These are phyloP conservation scores for Python bivittatus DNA, from an alignment of 2,113 vertebrate genomes.

Conservation along the genomic window DNA sequence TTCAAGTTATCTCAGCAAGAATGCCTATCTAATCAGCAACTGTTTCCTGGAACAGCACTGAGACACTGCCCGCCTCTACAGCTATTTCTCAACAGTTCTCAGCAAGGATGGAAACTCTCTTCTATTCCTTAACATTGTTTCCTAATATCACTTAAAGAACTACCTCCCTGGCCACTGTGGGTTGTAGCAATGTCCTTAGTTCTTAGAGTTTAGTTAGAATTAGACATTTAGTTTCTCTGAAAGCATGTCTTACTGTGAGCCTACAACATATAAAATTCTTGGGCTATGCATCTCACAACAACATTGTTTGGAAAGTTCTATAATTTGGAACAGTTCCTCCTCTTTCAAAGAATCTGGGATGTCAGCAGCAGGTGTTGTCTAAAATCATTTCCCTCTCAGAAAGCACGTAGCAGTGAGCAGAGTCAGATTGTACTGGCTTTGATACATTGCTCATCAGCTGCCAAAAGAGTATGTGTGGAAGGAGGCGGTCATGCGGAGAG, in stretches of 20 bases:
- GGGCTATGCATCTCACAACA: slow-evolving; percentile 3
- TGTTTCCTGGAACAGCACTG: background rate
- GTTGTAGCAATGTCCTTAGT: background rate
- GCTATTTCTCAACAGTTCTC: background rate
- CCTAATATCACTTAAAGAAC: background rate
- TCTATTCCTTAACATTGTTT: background rate
- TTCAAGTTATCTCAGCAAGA: background rate
- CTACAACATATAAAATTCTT: slow-evolving; percentile 9
- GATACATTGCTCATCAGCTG: slow-evolving; percentile 42
- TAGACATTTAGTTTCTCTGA: background rate
- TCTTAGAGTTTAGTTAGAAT: background rate
- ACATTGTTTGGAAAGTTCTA: slow-evolving; percentile 40
- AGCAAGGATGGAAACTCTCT: background rate
- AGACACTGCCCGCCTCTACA: background rate
- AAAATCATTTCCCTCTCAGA: slow-evolving; percentile 49
- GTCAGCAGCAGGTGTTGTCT: slow-evolving; percentile 43
- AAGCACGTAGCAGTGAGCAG: slow-evolving; percentile 41
- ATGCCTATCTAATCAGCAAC: background rate
- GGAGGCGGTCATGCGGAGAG: background rate
- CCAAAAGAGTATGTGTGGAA: slow-evolving; percentile 2
- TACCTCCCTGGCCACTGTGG: background rate
- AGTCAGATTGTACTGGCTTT: slow-evolving; percentile 37
- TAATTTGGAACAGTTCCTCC: slow-evolving; percentile 35
- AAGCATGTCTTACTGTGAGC: background rate
- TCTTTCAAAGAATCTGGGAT: background rate